Base-by-base conservation (phyloP, 37 sponge, comb jelly and placozoan species). In the Oopsacas minuta region DNA sequence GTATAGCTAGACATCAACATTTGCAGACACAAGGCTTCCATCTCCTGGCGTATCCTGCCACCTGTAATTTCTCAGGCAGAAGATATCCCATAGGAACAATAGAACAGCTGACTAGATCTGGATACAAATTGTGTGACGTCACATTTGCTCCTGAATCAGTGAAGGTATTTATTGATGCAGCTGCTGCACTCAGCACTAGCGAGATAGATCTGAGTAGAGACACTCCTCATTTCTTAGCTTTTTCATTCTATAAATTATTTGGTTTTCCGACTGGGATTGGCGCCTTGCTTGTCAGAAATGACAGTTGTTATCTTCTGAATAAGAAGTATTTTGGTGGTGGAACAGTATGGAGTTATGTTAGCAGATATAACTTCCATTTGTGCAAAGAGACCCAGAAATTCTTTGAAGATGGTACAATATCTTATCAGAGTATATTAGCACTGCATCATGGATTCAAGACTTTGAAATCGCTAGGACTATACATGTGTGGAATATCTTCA, bases 221-320 rank as follows among this genome's bases (percentile, higher is more conserved):
- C 82, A 88, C 84, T 25, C 89, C 94, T 23, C 84, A 96, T 52
- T 96, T 96, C 90, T 90, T 96, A 37, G 52, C 90, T 0, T 36
- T 96, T 23, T 96, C 97, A 0, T 94, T 96, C 82, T 96, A 96
- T 93, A 96, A 96, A 85, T 86, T 94, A 83, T 92, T 96, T 85
- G 97, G 97, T 0, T 96, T 86, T 61, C 97, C 97, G 1, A 94
- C 97, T 52, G 97, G 97, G 0, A 88, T 96, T 15, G 97, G 97
- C 17, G 94, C 94, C 0, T 81, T 96, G 82, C 37, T 96, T 39
- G 95, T 96, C 10, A 39, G 93, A 28, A 87, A 22, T 10, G 92
- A 96, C 39, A 10, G 82, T 12, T 38, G 46, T 0, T 35, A 39
- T 0, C 30, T 96, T 61, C 69, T 96, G 83, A 3, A n/a, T 10